These are phyloP conservation scores for Sebastes umbrosus DNA, from an alignment of 2,797 vertebrate species.

Conservation along the genomic window DNA sequence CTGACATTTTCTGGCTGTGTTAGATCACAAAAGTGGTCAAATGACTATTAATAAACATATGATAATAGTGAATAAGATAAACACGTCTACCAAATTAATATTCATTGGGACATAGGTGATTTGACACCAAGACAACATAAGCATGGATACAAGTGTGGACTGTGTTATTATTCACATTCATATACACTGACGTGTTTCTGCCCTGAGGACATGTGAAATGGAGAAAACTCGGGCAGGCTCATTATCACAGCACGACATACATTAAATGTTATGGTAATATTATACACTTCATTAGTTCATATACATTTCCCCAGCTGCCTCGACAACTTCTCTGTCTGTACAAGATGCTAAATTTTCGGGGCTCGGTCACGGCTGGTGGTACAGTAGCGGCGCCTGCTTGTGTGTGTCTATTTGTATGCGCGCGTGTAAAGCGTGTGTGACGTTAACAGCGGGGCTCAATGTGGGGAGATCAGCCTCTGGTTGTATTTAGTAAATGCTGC, in stretches of 20 bases:
- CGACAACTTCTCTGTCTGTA: slow-evolving; percentile 77
- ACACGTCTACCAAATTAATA: slow-evolving; percentile 44
- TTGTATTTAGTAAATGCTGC: slow-evolving; percentile 88
- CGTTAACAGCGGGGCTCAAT: slow-evolving; percentile 82
- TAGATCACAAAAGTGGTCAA: slow-evolving; percentile 10
- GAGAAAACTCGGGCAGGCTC: slow-evolving; percentile 76
- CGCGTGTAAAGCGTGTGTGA: slow-evolving; percentile 70
- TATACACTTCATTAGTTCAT: slow-evolving; percentile 87
- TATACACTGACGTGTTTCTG: slow-evolving; percentile 69
- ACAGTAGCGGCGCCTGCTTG: slow-evolving; percentile 50
- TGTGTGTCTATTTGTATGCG: slow-evolving; percentile 62
- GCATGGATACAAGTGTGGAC: slow-evolving; percentile 44
- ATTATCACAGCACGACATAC: slow-evolving; percentile 84
- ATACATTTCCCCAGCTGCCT: slow-evolving; percentile 79
- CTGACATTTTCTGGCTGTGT: slow-evolving; percentile 7
- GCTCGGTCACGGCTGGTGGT: slow-evolving; percentile 79
- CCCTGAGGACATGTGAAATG: slow-evolving; percentile 81
- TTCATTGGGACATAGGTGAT: slow-evolving; percentile 46
- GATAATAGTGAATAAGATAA: not conserved
- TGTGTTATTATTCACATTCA: slow-evolving; percentile 69
- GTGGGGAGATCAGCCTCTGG: slow-evolving; percentile 85
- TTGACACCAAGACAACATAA: slow-evolving; percentile 58
- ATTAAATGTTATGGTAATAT: slow-evolving; percentile 86
- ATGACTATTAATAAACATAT: slow-evolving; percentile 14
- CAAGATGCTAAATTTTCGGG: slow-evolving; percentile 80